Evolutionary conservation across 2,888 invertebrate species (phyloP).

Genomic region (Ichneumon xanthorius): DNA sequence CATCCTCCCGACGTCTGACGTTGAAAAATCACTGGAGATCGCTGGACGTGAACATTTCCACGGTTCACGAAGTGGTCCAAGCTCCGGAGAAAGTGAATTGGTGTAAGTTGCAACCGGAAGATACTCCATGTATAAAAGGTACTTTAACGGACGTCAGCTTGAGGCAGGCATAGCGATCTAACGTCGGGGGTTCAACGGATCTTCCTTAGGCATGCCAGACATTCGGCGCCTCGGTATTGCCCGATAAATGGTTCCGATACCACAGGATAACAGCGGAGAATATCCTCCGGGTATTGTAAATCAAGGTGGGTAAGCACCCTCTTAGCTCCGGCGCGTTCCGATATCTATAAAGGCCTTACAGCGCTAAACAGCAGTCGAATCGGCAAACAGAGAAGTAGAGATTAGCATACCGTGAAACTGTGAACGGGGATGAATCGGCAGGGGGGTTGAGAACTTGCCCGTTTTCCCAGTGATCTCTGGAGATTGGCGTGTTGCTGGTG

Average conservation of each 20-base stretch:
- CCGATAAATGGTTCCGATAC: slow-evolving; percentile 77
- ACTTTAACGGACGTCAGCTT: background rate
- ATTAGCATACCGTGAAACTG: slow-evolving; percentile 9
- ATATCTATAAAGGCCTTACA: slow-evolving; percentile 27
- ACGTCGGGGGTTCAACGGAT: slow-evolving; percentile 68
- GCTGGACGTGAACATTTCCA: background rate
- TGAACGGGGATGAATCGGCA: background rate
- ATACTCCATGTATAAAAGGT: background rate
- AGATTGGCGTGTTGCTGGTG: slow-evolving; percentile 36
- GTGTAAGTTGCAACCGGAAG: background rate
- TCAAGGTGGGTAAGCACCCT: slow-evolving; percentile 44
- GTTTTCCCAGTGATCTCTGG: slow-evolving; percentile 17
- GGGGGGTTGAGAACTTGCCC: slow-evolving; percentile 22
- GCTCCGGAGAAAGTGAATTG: background rate
- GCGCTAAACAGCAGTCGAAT: background rate
- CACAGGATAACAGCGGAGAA: slow-evolving; percentile 54
- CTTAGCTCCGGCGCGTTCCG: slow-evolving; percentile 14
- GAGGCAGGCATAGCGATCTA: slow-evolving; percentile 30
- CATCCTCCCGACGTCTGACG: background rate
- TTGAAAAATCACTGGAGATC: background rate
- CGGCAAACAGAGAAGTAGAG: slow-evolving; percentile 14
- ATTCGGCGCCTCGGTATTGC: slow-evolving; percentile 56
- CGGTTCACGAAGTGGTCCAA: background rate
- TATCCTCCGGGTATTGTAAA: slow-evolving; percentile 53
- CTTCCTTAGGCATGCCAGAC: slow-evolving; percentile 69